Conservation (phyloP, 2,797 vertebrate genomes). For the Tragelaphus eurycerus region DNA sequence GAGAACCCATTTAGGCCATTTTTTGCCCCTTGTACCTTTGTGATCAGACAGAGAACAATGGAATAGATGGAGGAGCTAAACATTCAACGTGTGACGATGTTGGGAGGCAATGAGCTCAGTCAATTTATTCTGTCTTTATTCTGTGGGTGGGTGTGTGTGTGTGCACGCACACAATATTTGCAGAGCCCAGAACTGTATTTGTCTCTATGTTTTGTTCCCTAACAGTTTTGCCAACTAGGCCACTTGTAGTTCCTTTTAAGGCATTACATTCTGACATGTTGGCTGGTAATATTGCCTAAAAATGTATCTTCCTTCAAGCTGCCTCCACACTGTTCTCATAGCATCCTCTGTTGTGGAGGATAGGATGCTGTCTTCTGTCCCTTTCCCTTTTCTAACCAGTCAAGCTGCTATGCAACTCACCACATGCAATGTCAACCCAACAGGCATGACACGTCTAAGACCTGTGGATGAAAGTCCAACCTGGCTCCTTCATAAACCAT, state of each 20-base stretch:
- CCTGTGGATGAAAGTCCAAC: neutral
- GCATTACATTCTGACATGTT: neutral
- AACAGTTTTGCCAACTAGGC: neutral
- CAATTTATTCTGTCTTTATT: neutral
- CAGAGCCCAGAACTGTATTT: neutral
- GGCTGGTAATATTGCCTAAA: neutral
- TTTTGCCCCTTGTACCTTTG: neutral
- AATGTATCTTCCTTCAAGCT: neutral
- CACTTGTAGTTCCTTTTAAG: neutral
- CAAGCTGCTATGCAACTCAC: neutral
- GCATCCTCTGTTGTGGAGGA: neutral
- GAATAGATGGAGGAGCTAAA: neutral
- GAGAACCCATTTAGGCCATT: neutral
- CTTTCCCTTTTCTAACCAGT: neutral
- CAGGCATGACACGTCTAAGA: neutral
- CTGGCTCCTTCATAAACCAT: neutral
- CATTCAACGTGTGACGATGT: accelerated
- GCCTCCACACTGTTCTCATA: neutral
- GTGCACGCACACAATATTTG: neutral
- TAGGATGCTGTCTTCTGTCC: neutral
- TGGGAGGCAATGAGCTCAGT: neutral
- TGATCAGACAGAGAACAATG: neutral
- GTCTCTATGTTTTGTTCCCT: neutral
- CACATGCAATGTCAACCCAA: accelerated
- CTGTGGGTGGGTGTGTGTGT: neutral